A percentile compares a stretch with the other conserved stretches of the same genome.
Conservation (phyloP, 2,888 invertebrate genomes). For the Lagria hirta region DNA sequence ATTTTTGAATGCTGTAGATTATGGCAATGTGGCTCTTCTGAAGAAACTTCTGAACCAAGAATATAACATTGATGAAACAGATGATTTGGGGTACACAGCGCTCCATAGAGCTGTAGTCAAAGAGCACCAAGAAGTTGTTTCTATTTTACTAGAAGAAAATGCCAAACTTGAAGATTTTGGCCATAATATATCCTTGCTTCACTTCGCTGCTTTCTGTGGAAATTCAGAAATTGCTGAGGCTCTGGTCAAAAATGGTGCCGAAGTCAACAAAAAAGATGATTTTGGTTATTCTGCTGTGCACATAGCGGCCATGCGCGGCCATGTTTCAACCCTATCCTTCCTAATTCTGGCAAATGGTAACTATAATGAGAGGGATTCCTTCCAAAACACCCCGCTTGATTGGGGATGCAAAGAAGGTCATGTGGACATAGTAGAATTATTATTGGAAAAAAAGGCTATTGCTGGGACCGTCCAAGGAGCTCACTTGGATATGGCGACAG, state of each 20-base stretch:
- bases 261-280: neutral
- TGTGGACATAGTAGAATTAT: neutral
- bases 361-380: neutral
- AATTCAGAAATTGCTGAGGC: neutral
- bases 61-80: neutral
- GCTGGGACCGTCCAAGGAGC: constrained; percentile 4
- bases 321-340: neutral
- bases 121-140: neutral
- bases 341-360: neutral
- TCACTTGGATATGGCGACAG: constrained; percentile 8
- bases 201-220: constrained; percentile 2
- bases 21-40: neutral
- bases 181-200: neutral
- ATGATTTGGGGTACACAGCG: neutral
- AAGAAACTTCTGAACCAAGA: constrained; percentile 4
- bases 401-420: neutral
- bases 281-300: constrained; percentile 2
- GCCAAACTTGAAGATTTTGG: neutral
- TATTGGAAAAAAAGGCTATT: constrained; percentile 1
- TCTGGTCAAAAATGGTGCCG: neutral
- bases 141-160: constrained; percentile 3
- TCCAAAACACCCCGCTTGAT: constrained; percentile 2
- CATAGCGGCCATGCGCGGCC: neutral
- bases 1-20: constrained; percentile 1
- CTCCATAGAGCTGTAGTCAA: constrained; percentile 1